These are phyloP conservation scores for Coreius guichenoti DNA, from an alignment of 2,797 vertebrate genomes.

Conservation along the genomic window DNA sequence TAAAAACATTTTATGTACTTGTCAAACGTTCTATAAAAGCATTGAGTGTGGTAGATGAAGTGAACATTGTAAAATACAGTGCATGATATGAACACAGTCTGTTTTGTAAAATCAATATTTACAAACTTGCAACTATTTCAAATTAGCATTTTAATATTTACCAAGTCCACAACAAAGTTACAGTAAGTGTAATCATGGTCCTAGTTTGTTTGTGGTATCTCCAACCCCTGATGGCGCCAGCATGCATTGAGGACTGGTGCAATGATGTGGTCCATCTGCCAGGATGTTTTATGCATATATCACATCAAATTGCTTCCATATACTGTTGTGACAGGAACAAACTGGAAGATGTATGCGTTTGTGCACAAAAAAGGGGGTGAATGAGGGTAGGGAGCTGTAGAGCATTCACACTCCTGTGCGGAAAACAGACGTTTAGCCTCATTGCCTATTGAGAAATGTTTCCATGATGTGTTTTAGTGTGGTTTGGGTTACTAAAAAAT, in stretches of 20 bases:
- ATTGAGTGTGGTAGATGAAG: background rate
- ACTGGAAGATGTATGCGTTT: background rate
- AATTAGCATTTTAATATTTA: background rate
- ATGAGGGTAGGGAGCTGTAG: background rate
- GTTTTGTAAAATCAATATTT: too few species aligned
- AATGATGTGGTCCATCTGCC: background rate
- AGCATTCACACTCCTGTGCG: slow-evolving; percentile 10
- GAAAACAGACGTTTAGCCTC: background rate
- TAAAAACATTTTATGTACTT: background rate
- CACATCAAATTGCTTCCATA: slow-evolving; percentile 3
- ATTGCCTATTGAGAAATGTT: background rate
- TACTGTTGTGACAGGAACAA: background rate
- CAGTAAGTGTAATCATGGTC: background rate
- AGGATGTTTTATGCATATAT: background rate
- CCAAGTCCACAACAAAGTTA: background rate
- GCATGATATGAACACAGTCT: background rate
- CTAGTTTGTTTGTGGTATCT: background rate
- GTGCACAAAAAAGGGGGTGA: background rate
- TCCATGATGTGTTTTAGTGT: background rate
- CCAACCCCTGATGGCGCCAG: background rate
- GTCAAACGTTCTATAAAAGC: too few species aligned
- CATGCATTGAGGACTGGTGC: background rate
- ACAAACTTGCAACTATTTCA: background rate
- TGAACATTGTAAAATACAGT: background rate
- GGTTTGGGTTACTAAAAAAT: background rate